Percentiles rank a stretch among this genome's conserved stretches.
phyloP scores from a whole-genome alignment of 1,140 invertebrate genomes.

The Leptinotarsa defecta region DNA sequence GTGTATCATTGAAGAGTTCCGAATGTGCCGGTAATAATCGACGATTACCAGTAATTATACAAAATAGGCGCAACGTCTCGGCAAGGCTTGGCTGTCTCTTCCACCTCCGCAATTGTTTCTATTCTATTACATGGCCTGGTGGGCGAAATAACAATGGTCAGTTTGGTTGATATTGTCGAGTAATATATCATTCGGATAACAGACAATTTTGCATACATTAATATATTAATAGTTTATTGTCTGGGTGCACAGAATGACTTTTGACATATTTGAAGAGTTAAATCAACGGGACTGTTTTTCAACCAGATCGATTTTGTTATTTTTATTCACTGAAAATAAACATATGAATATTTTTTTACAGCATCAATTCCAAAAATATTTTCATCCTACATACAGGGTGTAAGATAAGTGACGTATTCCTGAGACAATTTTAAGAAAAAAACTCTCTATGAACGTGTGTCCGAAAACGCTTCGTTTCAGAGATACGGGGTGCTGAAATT shows the following conservation, averaged over 20 bases:
- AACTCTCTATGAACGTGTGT: too few relatives aligned
- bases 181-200: slow-evolving; percentile 41
- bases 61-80: slow-evolving; percentile 32
- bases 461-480: too few relatives aligned
- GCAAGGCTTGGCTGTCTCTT: slow-evolving; percentile 39
- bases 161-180: slow-evolving; percentile 40
- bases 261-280: not conserved
- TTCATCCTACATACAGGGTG: too few relatives aligned
- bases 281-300: not conserved
- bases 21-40: slow-evolving; percentile 6
- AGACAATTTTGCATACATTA: slow-evolving; percentile 36
- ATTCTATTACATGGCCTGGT: slow-evolving; percentile 39
- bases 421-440: too few relatives aligned
- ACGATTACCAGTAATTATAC: slow-evolving; percentile 17
- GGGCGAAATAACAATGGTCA: slow-evolving; percentile 46
- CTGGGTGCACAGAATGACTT: not conserved
- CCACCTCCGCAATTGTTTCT: slow-evolving; percentile 44
- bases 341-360: too few relatives aligned
- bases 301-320: not conserved
- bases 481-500: too few relatives aligned
- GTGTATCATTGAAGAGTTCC: not conserved
- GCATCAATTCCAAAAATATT: too few relatives aligned
- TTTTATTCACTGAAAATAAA: too few relatives aligned
- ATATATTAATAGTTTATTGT: slow-evolving; percentile 28
- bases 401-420: too few relatives aligned